A percentile compares a stretch with the other conserved stretches of the same genome.
These are phyloP conservation scores for Centropus unirufus DNA, from an alignment of 2,113 vertebrate species.

Conservation along the genomic window DNA sequence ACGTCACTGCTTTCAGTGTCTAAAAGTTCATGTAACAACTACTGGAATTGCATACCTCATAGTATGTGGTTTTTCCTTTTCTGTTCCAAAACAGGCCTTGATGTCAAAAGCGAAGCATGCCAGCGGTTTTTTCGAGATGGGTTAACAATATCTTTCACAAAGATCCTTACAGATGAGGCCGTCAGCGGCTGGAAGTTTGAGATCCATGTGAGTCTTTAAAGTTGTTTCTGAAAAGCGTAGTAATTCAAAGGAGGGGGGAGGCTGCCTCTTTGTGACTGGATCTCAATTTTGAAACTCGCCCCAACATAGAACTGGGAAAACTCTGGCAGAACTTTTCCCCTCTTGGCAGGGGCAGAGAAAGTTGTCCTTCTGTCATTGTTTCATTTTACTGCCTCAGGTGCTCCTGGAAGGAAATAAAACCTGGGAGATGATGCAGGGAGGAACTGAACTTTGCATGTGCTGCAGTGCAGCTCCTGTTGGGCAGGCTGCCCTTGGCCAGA, in stretches of 20 bases:
- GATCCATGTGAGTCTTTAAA: conserved; percentile 91
- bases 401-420: background rate
- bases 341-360: background rate
- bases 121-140: conserved; percentile 99
- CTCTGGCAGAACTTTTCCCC: background rate
- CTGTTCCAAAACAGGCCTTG: conserved; percentile 84
- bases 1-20: background rate
- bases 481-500: background rate
- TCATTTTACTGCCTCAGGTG: background rate
- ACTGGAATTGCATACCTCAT: background rate
- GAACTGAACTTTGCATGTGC: background rate
- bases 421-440: background rate
- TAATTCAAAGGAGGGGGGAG: background rate
- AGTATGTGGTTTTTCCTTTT: background rate
- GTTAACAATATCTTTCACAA: conserved; percentile 98
- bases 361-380: background rate
- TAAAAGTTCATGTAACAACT: background rate
- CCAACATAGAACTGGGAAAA: background rate
- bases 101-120: conserved; percentile 99
- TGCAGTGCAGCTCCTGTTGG: background rate
- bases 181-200: conserved; percentile 99
- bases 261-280: background rate
- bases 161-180: conserved; percentile 99
- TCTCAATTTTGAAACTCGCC: background rate
- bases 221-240: background rate